Evolutionary conservation across 2,888 invertebrate genomes (phyloP).

Genomic region (Romanomermis culicivorax): DNA sequence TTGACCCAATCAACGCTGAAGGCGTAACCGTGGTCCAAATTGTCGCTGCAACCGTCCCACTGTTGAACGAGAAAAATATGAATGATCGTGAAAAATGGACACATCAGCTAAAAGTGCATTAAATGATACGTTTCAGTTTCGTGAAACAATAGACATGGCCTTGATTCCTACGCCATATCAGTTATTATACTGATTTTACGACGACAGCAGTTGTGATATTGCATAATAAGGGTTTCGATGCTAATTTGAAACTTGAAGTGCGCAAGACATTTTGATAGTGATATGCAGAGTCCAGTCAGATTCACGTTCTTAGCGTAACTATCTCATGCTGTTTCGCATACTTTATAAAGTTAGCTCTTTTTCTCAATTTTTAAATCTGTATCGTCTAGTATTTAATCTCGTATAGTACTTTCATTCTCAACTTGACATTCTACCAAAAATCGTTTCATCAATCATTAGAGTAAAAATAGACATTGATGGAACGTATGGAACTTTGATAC

Average conservation of each 20-base stretch:
- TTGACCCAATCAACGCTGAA: conserved; percentile 52
- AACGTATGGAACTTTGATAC: too few relatives aligned
- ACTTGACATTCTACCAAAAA: too few relatives aligned
- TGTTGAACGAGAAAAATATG: conserved; percentile 33
- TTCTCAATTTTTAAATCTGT: background rate
- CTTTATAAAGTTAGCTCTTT: background rate
- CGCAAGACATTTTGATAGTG: too few relatives aligned
- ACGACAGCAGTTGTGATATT: too few relatives aligned
- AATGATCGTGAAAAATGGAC: background rate
- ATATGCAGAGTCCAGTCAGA: too few relatives aligned
- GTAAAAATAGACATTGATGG: too few relatives aligned
- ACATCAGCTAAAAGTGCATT: background rate
- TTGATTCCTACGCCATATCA: too few relatives aligned
- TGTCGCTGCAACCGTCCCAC: conserved; percentile 70
- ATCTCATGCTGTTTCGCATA: background rate
- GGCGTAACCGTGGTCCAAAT: conserved; percentile 47
- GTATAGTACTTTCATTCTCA: too few relatives aligned
- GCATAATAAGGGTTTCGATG: too few relatives aligned
- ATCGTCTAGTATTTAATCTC: background rate
- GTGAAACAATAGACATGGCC: background rate
- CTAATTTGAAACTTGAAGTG: too few relatives aligned
- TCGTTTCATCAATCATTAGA: too few relatives aligned
- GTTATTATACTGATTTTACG: too few relatives aligned
- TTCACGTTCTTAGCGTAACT: background rate
- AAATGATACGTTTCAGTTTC: background rate